A percentile compares a stretch with the other conserved stretches of the same genome.
These are phyloP conservation scores for Anisognathus igniventris DNA, from an alignment of 2,797 vertebrate species.

Conservation along the genomic window DNA sequence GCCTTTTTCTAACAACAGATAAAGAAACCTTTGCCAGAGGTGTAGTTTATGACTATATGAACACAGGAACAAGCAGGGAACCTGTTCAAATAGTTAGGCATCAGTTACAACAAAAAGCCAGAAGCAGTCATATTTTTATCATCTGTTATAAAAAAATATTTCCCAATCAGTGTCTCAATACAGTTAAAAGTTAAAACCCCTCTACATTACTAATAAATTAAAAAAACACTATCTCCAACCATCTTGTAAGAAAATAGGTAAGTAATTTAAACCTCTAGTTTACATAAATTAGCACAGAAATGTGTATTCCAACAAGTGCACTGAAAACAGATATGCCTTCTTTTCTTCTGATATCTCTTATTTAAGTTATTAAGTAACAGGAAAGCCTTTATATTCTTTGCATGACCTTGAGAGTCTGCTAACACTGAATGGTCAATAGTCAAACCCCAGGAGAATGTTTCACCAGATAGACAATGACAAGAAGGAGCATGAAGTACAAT, in stretches of 20 bases:
- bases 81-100: slow-evolving; percentile 5
- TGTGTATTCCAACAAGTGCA: slow-evolving; percentile 58
- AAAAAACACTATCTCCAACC: background rate
- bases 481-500: background rate
- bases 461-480: background rate
- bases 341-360: slow-evolving; percentile 47
- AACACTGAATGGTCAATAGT: slow-evolving; percentile 36
- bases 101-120: slow-evolving; percentile 26
- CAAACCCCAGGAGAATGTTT: slow-evolving; percentile 47
- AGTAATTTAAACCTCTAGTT: slow-evolving; percentile 63
- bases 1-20: background rate
- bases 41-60: background rate
- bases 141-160: slow-evolving; percentile 55
- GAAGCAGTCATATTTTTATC: background rate
- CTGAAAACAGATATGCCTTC: slow-evolving; percentile 75
- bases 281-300: slow-evolving; percentile 51
- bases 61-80: background rate
- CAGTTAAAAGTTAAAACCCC: slow-evolving; percentile 29
- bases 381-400: background rate
- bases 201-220: slow-evolving; percentile 54
- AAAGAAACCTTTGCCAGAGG: background rate
- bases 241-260: slow-evolving; percentile 50
- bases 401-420: slow-evolving; percentile 36
- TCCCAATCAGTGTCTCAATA: slow-evolving; percentile 46
- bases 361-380: slow-evolving; percentile 42